phyloP scores from a whole-genome alignment of 2,113 vertebrate genomes.

The Emydura subglobosa region DNA sequence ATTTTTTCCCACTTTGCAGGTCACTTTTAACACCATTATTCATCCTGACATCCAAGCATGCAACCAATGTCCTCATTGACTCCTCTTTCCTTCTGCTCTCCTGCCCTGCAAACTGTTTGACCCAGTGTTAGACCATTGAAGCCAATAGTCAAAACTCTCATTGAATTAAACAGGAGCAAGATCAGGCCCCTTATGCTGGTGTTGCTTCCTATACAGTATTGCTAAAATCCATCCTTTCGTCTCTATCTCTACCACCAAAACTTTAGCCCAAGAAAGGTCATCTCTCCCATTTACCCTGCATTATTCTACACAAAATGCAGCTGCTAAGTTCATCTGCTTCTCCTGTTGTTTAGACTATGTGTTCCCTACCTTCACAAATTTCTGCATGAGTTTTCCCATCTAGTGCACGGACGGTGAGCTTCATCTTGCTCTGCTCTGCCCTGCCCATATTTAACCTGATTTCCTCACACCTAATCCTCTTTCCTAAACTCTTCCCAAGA shows the following conservation, averaged over 20 bases:
- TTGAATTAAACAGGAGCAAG: background rate
- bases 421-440: background rate
- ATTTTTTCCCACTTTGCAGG: background rate
- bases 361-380: background rate
- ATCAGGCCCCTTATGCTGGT: background rate
- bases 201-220: background rate
- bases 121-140: background rate
- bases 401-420: fast-evolving
- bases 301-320: background rate
- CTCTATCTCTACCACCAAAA: background rate
- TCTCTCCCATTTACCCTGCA: background rate
- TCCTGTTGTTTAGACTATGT: too few relatives aligned
- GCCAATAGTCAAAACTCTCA: fast-evolving
- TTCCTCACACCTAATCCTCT: background rate
- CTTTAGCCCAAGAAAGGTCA: background rate
- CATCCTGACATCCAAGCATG: background rate
- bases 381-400: background rate
- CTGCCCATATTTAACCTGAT: background rate
- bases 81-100: background rate
- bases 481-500: background rate
- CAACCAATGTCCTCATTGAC: background rate
- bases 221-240: background rate
- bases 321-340: background rate
- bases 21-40: background rate
- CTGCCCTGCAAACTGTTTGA: background rate